Percentiles rank a stretch among this genome's conserved stretches.
These are phyloP conservation scores for Mechanitis messenoides DNA, from an alignment of 2,888 invertebrate species.

Conservation along the genomic window DNA sequence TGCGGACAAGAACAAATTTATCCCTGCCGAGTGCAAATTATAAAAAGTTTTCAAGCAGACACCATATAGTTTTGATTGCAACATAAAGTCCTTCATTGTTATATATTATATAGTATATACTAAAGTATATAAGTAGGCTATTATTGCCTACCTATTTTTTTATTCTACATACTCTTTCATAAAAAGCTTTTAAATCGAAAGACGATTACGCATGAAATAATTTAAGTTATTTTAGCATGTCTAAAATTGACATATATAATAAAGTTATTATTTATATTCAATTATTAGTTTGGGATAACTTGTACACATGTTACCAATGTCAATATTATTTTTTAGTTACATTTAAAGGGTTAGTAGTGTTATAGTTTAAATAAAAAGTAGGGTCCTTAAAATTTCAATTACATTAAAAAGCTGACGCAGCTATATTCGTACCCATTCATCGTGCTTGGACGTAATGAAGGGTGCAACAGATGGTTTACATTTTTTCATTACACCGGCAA, in stretches of 20 bases:
- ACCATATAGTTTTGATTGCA: too few relatives aligned
- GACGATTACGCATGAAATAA: too few relatives aligned
- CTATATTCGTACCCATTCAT: slow-evolving; percentile 62
- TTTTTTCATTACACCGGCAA: slow-evolving; percentile 70
- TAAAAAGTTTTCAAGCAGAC: slow-evolving; percentile 5
- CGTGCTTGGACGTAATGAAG: slow-evolving; percentile 64
- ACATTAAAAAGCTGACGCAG: slow-evolving; percentile 71
- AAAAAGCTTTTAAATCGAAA: too few relatives aligned
- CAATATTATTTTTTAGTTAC: slow-evolving; percentile 28
- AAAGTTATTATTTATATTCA: too few relatives aligned
- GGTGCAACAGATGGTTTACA: slow-evolving; percentile 74
- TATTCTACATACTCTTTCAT: too few relatives aligned
- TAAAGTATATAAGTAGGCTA: too few relatives aligned
- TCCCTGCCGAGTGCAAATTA: slow-evolving; percentile 37
- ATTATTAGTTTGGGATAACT: too few relatives aligned
- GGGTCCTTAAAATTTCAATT: slow-evolving; percentile 68
- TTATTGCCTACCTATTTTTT: too few relatives aligned
- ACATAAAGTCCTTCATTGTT: too few relatives aligned
- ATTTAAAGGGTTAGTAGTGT: slow-evolving; percentile 32
- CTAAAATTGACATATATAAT: too few relatives aligned
- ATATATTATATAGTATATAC: too few relatives aligned
- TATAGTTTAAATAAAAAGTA: slow-evolving; percentile 66
- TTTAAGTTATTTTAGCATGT: too few relatives aligned
- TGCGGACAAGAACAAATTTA: slow-evolving; percentile 47
- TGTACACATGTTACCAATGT: slow-evolving; percentile 13